Evolutionary conservation across 2,113 vertebrate species (phyloP).

Genomic region (Sinocyclocheilus anophthalmus): DNA sequence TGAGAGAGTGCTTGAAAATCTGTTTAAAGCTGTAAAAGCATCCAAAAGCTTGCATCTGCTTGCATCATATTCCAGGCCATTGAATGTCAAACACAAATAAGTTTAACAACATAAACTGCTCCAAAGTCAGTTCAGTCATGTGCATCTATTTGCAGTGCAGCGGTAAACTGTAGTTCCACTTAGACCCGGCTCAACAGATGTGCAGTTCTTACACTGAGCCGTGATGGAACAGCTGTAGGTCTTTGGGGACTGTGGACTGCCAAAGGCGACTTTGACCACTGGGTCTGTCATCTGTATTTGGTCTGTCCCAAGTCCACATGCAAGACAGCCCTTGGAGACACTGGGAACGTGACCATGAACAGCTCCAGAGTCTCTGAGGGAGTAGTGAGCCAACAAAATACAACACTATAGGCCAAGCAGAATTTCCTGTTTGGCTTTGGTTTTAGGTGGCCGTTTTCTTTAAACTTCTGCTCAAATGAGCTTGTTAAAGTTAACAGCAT

Average conservation of each 20-base stretch:
- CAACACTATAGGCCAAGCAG: conserved; percentile 9
- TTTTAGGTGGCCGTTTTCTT: not conserved
- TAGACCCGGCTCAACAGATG: conserved; percentile 23
- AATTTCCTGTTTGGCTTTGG: conserved; percentile 29
- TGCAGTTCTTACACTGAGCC: not conserved
- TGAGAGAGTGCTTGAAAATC: not conserved
- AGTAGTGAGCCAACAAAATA: conserved; percentile 10
- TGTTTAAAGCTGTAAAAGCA: not conserved
- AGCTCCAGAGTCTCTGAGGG: conserved; percentile 31
- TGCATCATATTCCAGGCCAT: not conserved
- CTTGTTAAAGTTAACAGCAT: not conserved
- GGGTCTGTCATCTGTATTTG: conserved; percentile 25
- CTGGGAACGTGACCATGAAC: conserved; percentile 41
- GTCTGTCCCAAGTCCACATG: conserved; percentile 32
- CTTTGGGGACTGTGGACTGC: conserved; percentile 21
- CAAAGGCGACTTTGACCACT: conserved; percentile 25
- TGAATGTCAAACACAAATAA: conserved; percentile 2
- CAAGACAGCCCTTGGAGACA: conserved; percentile 31
- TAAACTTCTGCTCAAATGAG: not conserved
- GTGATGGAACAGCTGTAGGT: conserved; percentile 9
- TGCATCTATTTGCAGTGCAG: not conserved
- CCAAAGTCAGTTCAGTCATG: not conserved
- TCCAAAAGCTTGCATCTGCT: not conserved
- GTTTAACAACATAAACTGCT: conserved; percentile 2
- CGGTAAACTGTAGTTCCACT: not conserved